Percentiles rank a stretch among this genome's conserved stretches.
phyloP scores from a whole-genome alignment of 1,140 invertebrate species.

The Hetaerina americana region DNA sequence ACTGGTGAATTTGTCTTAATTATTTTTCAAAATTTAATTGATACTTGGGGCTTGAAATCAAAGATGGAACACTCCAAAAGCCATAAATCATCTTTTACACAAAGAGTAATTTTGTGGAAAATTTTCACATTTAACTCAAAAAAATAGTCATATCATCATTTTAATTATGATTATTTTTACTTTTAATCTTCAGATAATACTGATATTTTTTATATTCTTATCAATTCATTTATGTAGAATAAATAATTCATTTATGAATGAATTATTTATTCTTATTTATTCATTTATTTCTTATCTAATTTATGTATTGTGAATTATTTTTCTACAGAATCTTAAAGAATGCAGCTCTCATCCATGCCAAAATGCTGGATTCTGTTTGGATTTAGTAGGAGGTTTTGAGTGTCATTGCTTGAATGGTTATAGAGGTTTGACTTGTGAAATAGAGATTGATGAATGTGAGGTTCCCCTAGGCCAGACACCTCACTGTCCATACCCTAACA shows the following conservation, averaged over 20 bases:
- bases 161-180: neutral
- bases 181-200: no score
- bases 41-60: no score
- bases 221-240: no score
- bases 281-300: constrained; percentile 17
- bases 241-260: no score
- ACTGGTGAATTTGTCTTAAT: constrained; percentile 26
- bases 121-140: constrained; percentile 5
- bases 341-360: constrained; percentile 51
- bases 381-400: constrained; percentile 36
- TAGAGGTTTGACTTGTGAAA: constrained; percentile 42
- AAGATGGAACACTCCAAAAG: no score
- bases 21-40: no score
- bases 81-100: no score
- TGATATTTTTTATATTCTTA: no score
- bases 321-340: constrained; percentile 37
- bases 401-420: constrained; percentile 42
- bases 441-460: constrained; percentile 23
- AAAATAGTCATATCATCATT: neutral
- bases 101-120: no score
- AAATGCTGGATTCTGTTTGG: constrained; percentile 50
- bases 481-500: constrained; percentile 36
- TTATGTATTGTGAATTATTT: constrained; percentile 25
- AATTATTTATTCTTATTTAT: neutral
- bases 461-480: constrained; percentile 29